Evolutionary conservation across 2,113 vertebrate genomes (phyloP).

Genomic region (Caranx melampygus): DNA sequence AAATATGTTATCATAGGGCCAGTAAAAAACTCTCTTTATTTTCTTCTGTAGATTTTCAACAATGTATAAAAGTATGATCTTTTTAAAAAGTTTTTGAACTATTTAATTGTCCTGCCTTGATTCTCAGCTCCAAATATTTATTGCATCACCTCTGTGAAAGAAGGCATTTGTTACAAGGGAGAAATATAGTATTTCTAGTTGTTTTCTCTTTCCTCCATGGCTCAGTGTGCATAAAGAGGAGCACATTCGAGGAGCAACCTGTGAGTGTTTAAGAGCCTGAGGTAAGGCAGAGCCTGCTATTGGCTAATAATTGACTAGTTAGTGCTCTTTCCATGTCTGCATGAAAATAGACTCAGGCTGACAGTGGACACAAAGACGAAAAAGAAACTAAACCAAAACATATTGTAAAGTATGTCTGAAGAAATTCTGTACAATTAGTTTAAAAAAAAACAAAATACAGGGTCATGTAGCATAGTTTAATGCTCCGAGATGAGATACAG

Average conservation of each 20-base stretch:
- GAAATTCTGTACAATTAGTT: neutral
- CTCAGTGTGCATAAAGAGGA: slow-evolving; percentile 11
- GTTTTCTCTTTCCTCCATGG: slow-evolving; percentile 24
- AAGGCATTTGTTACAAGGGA: neutral
- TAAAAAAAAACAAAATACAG: neutral
- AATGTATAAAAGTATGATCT: neutral
- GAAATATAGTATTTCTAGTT: slow-evolving; percentile 10
- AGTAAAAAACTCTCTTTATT: neutral
- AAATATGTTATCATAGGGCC: neutral
- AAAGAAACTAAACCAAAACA: neutral
- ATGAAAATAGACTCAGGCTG: neutral
- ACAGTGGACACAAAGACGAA: neutral
- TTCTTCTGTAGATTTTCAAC: neutral
- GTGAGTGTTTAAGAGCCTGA: slow-evolving; percentile 55
- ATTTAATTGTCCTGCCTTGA: neutral
- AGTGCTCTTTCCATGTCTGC: slow-evolving; percentile 59
- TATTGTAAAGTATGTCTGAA: neutral
- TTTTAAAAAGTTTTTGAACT: neutral
- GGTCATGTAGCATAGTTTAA: neutral
- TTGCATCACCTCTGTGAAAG: neutral
- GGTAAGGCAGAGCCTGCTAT: slow-evolving; percentile 62
- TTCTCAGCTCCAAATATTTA: neutral
- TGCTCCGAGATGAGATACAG: neutral
- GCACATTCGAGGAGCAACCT: slow-evolving; percentile 6
- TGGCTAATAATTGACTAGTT: slow-evolving; percentile 79